Base-by-base conservation (phyloP, 2,113 vertebrate genomes). In the Pampusana beccarii region DNA sequence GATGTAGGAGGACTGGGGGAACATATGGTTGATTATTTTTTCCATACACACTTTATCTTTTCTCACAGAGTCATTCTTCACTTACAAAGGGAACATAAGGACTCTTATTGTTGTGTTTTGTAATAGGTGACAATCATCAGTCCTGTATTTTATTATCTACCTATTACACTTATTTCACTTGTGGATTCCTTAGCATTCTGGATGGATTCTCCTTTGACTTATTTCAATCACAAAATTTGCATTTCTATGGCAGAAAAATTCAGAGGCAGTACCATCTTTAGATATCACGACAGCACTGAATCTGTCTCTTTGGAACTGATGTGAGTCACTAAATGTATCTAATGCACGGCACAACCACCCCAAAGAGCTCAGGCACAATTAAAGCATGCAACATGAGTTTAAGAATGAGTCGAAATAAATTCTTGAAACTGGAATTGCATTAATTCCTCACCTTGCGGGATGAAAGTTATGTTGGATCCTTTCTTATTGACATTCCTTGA, bases 11-110 rank as follows among this genome's bases (percentile, higher is more conserved):
- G 44, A 13, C 25, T 88, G 54, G n/a, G 36, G 34, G 80, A 92
- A 84, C 86, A 95, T 93, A 95, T 92, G 94, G 91, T 81, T 91
- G 84, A 95, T 91, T 95, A 87, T 79, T 92, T 95, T 89, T 89
- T 70, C 80, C 87, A 96, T 57, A 50, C 70, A 75, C 13, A 31
- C 73, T 85, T 87, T 93, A 81, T 91, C 73, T 92, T 95, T 89
- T 91, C 57, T 81, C 65, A 40, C 7, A 71, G 64, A 93, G 33
- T 89, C 56, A 86, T 91, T 87, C 86, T 95, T 97, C 93, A 94
- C 83, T 57, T 81, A 89, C 65, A 65, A 70, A 60, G 38, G 28
- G 62, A 94, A 34, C 65, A 94, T 90, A 92, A 91, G 84, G 77
- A 31, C 48, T 79, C n/a, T 73, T 69, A 95, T 71, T 3, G 0